Evolutionary conservation across 2,888 invertebrate species (phyloP).

Genomic region (Mactromeris polynyma): DNA sequence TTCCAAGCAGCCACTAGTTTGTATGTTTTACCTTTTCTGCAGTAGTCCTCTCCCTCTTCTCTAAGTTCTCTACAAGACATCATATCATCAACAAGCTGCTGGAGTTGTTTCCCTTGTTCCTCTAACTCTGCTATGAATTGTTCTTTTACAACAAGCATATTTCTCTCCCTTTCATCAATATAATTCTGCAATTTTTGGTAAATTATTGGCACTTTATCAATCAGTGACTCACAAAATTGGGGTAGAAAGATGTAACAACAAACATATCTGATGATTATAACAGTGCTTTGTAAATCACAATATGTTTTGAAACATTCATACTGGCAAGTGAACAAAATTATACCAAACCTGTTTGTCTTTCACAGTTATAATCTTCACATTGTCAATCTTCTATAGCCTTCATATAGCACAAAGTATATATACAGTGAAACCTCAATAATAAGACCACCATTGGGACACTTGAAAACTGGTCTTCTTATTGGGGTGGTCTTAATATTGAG

Average conservation of each 20-base stretch:
- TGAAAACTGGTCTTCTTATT: too few relatives aligned
- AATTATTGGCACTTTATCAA: not conserved
- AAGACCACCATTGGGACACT: too few relatives aligned
- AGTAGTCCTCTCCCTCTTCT: slow-evolving; percentile 49
- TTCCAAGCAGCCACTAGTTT: too few relatives aligned
- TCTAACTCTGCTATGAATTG: slow-evolving; percentile 66
- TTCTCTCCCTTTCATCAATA: slow-evolving; percentile 68
- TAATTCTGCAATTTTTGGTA: slow-evolving; percentile 42
- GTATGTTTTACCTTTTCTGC: slow-evolving; percentile 40
- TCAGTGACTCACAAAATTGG: not conserved
- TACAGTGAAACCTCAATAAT: too few relatives aligned
- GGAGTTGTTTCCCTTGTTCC: slow-evolving; percentile 57
- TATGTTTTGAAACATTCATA: not conserved
- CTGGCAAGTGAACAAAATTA: too few relatives aligned
- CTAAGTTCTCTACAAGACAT: slow-evolving; percentile 48
- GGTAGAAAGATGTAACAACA: too few relatives aligned
- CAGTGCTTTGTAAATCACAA: not conserved
- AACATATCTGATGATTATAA: not conserved
- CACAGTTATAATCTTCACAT: too few relatives aligned
- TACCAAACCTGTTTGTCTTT: too few relatives aligned
- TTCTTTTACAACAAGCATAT: slow-evolving; percentile 52
- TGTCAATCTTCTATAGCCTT: too few relatives aligned
- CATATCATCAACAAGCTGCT: slow-evolving; percentile 64
- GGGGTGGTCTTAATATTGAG: too few relatives aligned
- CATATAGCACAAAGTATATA: too few relatives aligned